A percentile compares a stretch with the other conserved stretches of the same genome.
phyloP scores from a whole-genome alignment of 2,797 vertebrate species.

The Enteromius radiatus region DNA sequence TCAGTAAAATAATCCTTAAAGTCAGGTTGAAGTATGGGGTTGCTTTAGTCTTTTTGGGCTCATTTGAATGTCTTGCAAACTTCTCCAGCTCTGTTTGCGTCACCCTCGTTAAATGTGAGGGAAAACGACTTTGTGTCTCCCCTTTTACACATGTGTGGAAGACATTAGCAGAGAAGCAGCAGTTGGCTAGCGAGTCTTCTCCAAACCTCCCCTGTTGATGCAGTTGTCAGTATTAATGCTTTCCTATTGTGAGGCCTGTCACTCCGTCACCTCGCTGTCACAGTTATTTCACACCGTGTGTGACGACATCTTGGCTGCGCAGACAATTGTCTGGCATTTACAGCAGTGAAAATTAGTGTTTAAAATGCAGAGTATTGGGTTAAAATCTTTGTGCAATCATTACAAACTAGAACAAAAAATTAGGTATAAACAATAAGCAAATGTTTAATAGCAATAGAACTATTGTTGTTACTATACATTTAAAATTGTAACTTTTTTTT shows the following conservation, averaged over 20 bases:
- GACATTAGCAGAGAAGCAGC: constrained; percentile 36
- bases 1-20: background rate
- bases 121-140: constrained; percentile 11
- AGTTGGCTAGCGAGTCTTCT: constrained; percentile 49
- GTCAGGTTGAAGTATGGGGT: background rate
- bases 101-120: constrained; percentile 14
- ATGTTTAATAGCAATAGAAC: background rate
- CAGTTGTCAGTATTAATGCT: constrained; percentile 63
- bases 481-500: no score
- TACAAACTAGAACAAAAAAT: background rate
- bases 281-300: constrained; percentile 27
- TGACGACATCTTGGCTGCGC: constrained; percentile 3
- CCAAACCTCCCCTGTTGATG: constrained; percentile 53
- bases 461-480: no score
- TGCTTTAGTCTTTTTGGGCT: background rate
- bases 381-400: background rate
- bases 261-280: constrained; percentile 54
- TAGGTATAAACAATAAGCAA: background rate
- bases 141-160: constrained; percentile 44
- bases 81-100: constrained; percentile 4
- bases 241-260: constrained; percentile 58
- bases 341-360: background rate
- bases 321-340: background rate
- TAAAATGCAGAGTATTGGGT: background rate
- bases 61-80: background rate